phyloP scores from a whole-genome alignment of 2,797 vertebrate species.

The Hypotaenidia okinawae region DNA sequence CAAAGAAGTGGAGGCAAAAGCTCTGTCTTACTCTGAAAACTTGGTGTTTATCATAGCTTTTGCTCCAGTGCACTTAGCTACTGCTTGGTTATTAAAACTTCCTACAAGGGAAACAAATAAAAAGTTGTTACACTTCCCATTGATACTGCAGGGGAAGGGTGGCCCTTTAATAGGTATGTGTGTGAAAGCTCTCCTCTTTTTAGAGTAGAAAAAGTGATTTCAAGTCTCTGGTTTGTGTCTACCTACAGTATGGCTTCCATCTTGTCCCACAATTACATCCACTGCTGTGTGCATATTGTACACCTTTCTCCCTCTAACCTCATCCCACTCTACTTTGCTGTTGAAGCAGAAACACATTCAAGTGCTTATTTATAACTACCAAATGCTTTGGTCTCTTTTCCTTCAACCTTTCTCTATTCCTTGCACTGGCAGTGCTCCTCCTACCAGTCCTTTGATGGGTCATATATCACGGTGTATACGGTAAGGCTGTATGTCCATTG shows the following conservation, averaged over 20 bases:
- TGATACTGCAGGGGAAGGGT: background rate
- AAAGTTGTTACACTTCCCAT: background rate
- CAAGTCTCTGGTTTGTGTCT: background rate
- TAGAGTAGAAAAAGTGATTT: background rate
- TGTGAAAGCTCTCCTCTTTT: background rate
- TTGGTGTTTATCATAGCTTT: background rate
- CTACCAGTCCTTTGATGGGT: background rate
- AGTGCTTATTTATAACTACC: background rate
- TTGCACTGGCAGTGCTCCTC: background rate
- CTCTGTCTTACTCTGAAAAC: background rate
- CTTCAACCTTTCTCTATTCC: background rate
- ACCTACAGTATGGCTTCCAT: background rate
- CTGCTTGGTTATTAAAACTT: background rate
- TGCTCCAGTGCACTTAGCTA: background rate
- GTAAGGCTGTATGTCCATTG: background rate
- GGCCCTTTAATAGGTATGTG: background rate
- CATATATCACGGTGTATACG: accelerated
- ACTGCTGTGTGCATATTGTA: background rate
- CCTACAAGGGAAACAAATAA: background rate
- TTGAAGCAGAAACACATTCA: background rate
- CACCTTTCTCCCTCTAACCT: background rate
- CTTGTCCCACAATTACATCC: background rate
- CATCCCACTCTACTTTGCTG: accelerated
- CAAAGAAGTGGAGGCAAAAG: background rate
- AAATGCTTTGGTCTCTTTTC: background rate